Percentiles rank a stretch among this genome's conserved stretches.
Conservation (phyloP, 1,140 invertebrate genomes). For the Platorchestia sp. region DNA sequence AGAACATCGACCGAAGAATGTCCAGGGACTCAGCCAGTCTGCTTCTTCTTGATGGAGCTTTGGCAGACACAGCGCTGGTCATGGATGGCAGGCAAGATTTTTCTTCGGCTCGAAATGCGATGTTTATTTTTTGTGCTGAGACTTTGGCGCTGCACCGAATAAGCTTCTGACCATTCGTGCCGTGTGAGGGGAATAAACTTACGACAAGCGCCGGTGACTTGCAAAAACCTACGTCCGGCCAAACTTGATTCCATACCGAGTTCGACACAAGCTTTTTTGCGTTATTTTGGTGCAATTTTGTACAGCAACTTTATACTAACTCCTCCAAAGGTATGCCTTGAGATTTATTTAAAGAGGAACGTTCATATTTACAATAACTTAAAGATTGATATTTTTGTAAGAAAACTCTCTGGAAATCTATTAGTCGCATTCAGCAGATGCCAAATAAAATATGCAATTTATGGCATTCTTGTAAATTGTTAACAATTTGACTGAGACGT, state of each 20-base stretch:
- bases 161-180: not conserved
- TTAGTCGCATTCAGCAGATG: too few species aligned
- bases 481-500: too few species aligned
- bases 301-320: not conserved
- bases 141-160: not conserved
- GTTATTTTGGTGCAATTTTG: not conserved
- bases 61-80: not conserved
- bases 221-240: not conserved
- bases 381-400: too few species aligned
- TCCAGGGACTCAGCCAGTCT: not conserved
- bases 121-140: not conserved
- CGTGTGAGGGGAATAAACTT: constrained; percentile 6
- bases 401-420: too few species aligned
- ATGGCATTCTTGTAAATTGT: too few species aligned
- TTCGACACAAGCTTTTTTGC: not conserved
- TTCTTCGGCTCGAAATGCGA: not conserved
- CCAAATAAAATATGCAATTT: too few species aligned
- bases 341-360: not conserved
- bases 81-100: not conserved
- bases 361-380: too few species aligned
- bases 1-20: constrained; percentile 9
- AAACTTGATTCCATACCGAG: not conserved
- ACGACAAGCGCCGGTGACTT: not conserved
- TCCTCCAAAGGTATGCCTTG: not conserved
- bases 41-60: constrained; percentile 22